Conservation (phyloP, 2,797 vertebrate genomes). For the Tiaroga cobitis region DNA sequence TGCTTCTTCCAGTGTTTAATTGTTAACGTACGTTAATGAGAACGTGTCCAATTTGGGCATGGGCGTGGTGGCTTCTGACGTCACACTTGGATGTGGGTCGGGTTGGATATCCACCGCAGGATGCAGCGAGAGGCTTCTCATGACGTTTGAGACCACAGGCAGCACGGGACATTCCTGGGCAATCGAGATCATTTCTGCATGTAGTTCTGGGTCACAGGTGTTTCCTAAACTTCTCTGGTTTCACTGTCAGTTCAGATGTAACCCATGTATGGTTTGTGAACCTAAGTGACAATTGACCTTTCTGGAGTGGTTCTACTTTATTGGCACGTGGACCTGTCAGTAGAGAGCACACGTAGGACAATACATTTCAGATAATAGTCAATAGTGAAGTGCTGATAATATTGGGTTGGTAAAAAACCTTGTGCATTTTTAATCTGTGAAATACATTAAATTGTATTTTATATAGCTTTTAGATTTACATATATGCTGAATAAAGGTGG, state of each 20-base stretch:
- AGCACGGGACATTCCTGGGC: background rate
- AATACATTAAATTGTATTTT: background rate
- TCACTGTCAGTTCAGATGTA: background rate
- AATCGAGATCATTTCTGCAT: background rate
- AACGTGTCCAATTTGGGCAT: too few relatives aligned
- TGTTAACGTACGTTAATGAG: too few relatives aligned
- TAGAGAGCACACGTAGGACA: background rate
- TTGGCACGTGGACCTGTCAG: background rate
- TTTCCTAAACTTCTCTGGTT: background rate
- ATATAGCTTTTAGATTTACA: background rate
- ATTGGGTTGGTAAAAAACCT: background rate
- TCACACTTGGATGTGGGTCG: too few relatives aligned
- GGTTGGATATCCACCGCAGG: too few relatives aligned
- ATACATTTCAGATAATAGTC: background rate
- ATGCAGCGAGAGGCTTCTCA: too few relatives aligned
- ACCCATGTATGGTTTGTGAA: too few relatives aligned
- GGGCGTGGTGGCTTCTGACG: too few relatives aligned
- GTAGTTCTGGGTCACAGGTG: background rate
- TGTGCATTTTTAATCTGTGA: background rate
- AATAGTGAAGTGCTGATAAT: background rate
- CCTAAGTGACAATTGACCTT: background rate
- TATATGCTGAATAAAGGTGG: background rate
- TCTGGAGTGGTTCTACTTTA: background rate
- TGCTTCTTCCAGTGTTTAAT: too few relatives aligned
- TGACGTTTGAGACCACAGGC: background rate